Base-by-base conservation (phyloP, 2,113 vertebrate genomes). In the Anhinga anhinga region DNA sequence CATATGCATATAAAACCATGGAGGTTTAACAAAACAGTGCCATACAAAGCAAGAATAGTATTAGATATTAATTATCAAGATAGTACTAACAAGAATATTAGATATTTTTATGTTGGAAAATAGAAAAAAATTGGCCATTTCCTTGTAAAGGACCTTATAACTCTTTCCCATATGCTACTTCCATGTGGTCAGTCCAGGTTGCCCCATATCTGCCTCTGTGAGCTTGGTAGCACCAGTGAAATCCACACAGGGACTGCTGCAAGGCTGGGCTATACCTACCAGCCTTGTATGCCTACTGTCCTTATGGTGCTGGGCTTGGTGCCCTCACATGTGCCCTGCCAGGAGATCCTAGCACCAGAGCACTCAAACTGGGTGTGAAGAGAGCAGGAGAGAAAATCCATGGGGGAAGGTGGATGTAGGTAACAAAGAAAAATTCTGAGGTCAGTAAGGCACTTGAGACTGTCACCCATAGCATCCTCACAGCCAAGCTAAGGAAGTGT, bases 251-350 rank as follows among this genome's bases (percentile, higher is more conserved):
- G 20, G 25, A 30, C 10, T 59, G 12, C 62, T 80, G 78, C 8
- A 30, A 36, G 44, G 15, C 2, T 82, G 59, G 20, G 16, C 38
- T 55, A 8, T 10, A 40, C 17, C 44, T 56, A 34, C 5, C 5
- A 2, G 22, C 29, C 13, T 86, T 2, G 3, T 45, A 32, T 29
- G 11, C 30, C 59, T 22, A 6, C 27, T 0, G 2, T 32, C 23
- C 23, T 56, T 25, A 4, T 7, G 16, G 27, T 76, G 44, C 36
- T 52, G 21, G 36, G 12, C 9, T 36, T 85, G 18, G 22, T 65
- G 44, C 4, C 36, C 32, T n/a, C 2, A 36, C 22, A 7, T 0
- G 1, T 36, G 7, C 44, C 11, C 47, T 65, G 15, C 19, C 44
- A 7, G 0, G n/a, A 84, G 30, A 49, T 61, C 13, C 56, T 66